These are phyloP conservation scores for Pandion haliaetus DNA, from an alignment of 2,113 vertebrate species.

Conservation along the genomic window DNA sequence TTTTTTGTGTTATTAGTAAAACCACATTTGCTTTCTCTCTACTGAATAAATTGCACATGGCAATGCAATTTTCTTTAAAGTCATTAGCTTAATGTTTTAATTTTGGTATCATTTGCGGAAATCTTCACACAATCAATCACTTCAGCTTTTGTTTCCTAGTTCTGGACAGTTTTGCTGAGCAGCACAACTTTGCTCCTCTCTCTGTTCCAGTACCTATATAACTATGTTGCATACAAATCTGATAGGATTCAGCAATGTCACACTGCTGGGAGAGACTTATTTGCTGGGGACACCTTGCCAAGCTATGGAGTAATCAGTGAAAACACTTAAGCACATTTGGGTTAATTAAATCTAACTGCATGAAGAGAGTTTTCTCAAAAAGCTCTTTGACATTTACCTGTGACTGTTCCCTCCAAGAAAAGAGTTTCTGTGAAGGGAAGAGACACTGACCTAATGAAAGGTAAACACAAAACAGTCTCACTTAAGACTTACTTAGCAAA, in stretches of 20 bases:
- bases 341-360: conserved; percentile 48
- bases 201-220: neutral
- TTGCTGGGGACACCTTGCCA: conserved; percentile 3
- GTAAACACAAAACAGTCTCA: conserved; percentile 24
- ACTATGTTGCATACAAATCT: conserved; percentile 1
- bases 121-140: conserved; percentile 58
- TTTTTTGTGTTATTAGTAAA: conserved; percentile 21
- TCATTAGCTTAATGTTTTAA: conserved; percentile 71
- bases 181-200: neutral
- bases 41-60: conserved; percentile 54
- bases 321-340: neutral
- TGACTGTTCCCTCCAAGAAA: conserved; percentile 16
- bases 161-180: conserved; percentile 36
- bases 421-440: conserved; percentile 15
- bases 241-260: neutral
- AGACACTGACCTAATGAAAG: conserved; percentile 30
- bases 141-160: conserved; percentile 19
- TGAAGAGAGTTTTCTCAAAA: neutral
- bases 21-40: neutral
- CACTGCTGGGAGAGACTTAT: neutral
- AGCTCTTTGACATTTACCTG: conserved; percentile 44
- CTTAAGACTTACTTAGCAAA: neutral
- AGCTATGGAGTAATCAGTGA: neutral
- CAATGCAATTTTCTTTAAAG: conserved; percentile 69
- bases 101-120: conserved; percentile 62